Base-by-base conservation (phyloP, 2,113 vertebrate species). In the Gulo gulo region DNA sequence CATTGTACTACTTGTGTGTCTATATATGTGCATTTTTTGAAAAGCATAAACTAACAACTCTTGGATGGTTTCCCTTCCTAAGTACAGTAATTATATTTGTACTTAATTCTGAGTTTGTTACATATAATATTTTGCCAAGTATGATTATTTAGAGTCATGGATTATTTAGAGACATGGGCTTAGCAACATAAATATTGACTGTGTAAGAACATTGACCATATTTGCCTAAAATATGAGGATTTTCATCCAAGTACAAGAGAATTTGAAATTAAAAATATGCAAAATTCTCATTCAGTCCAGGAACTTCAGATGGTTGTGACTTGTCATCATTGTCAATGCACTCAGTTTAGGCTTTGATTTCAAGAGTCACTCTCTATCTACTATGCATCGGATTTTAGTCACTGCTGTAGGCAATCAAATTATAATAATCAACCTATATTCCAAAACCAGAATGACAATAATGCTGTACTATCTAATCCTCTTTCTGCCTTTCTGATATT, bases 141-240 rank as follows among this genome's bases (percentile, higher is more conserved):
- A 73, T 79, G 78, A 95, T 95, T 31, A 95, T 96, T 96, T 96
- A 85, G 85, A 94, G 85, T 96, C 93, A 97, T 96, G n/a, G n/a
- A n/a, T n/a, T n/a, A n/a, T n/a, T n/a, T n/a, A n/a, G n/a, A n/a
- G 78, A 97, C 81, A 95, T 47, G 93, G 47, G 63, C 45, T 97
- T 94, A 96, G 82, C 65, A 97, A 94, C 65, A 88, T 94, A 97
- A 98, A 95, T 96, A 97, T 96, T 98, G 96, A 97, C 96, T 96
- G 50, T 95, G 50, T 45, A 95, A 97, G 63, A 97, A 90, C 15
- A 85, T 55, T 81, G 69, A 94, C 55, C 65, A 80, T 87, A 97
- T 97, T 98, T 96, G 94, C 85, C 82, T 97, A 94, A 97, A 96
- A 96, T 83, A 97, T 97, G 91, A 94, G 71, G 50, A 86, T 74